Base-by-base conservation (phyloP, 2,113 vertebrate species). In the Pitta sordida region DNA sequence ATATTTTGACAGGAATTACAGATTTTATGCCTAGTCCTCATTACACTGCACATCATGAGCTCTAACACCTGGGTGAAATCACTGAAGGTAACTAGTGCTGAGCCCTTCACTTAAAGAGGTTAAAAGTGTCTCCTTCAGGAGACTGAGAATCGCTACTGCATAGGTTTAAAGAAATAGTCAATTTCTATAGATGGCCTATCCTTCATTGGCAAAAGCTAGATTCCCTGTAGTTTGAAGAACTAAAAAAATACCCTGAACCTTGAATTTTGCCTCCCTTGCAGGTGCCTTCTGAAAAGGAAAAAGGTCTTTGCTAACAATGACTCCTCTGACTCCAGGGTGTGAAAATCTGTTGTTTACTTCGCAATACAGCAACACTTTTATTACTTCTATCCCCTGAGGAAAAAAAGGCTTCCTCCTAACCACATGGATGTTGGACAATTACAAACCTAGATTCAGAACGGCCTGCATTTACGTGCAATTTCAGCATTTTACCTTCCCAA, bases 31-130 rank as follows among this genome's bases (percentile, higher is more conserved):
- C 41, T 78, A 39, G 36, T 20, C 71, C 39, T 92, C 79, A 74
- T 74, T 58, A 36, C n/a, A 52, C 43, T 44, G 39, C 71, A 86
- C 59, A 88, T 68, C 46, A 91, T 52, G 55, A 94, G 71, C 68
- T 83, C 62, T 37, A 80, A 75, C 93, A 96, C 85, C 91, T 95
- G 85, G 51, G 24, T 88, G 56, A 93, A 95, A 91, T 63, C 90
- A 94, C 30, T 53, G 69, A 41, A 91, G 63, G 59, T 83, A 80
- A 88, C 63, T 34, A 89, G 32, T 48, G 11, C 51, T 86, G 83
- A 94, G 6, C 64, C 71, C 68, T 94, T 90, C 71, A 91, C 49
- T 76, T 74, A 37, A 81, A 83, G 82, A 86, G 91, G 77, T 91
- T 93, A 88, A 86, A 93, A 94, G 82, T 83, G 68, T 83, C 67